These are phyloP conservation scores for Macrocentrus cingulum DNA, from an alignment of 1,140 invertebrate species.

Conservation along the genomic window DNA sequence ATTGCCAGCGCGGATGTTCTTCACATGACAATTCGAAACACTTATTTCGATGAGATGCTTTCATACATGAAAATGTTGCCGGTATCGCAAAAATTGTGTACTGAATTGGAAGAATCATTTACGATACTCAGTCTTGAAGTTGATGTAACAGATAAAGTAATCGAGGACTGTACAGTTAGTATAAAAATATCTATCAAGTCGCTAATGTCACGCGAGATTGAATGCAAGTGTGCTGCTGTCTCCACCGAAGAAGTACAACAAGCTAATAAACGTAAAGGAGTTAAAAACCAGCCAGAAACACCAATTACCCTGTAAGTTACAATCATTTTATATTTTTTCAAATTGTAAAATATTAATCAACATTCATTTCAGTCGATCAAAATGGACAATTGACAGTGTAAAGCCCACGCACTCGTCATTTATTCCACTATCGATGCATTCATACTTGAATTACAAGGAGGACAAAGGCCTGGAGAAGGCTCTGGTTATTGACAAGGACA, in stretches of 20 bases:
- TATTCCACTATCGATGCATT: constrained; percentile 66
- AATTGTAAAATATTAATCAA: too few relatives aligned
- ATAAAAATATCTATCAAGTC: constrained; percentile 63
- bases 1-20: constrained; percentile 75
- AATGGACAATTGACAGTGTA: constrained; percentile 59
- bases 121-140: constrained; percentile 57
- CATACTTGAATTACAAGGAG: constrained; percentile 76
- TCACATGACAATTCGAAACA: constrained; percentile 72
- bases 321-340: too few relatives aligned
- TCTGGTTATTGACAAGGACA: constrained; percentile 64
- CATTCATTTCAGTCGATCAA: constrained; percentile 47
- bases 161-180: constrained; percentile 63
- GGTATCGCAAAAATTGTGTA: constrained; percentile 50
- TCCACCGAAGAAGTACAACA: constrained; percentile 58
- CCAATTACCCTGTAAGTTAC: constrained; percentile 43
- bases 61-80: constrained; percentile 65
- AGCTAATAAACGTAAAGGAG: constrained; percentile 33
- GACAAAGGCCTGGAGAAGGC: constrained; percentile 74
- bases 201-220: constrained; percentile 65
- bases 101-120: constrained; percentile 53
- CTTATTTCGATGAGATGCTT: constrained; percentile 76
- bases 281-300: constrained; percentile 39
- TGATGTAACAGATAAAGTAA: constrained; percentile 58
- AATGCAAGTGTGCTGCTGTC: constrained; percentile 58
- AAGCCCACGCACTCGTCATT: constrained; percentile 63